Evolutionary conservation across 2,888 invertebrate genomes (phyloP).

Genomic region (Polyommatus iphigenia): DNA sequence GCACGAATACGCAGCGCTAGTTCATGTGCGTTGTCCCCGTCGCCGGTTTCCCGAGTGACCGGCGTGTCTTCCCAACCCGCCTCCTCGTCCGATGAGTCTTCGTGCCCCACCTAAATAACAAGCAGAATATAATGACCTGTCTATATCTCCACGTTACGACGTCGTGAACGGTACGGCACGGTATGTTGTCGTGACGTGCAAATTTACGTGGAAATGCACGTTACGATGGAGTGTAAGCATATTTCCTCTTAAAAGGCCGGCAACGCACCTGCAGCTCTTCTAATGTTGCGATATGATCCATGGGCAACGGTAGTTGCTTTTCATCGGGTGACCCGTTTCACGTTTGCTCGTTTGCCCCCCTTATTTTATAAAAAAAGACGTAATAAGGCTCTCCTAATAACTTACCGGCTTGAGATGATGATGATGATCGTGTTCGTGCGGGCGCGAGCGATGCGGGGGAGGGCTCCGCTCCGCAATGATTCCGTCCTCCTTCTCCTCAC

Average conservation of each 20-base stretch:
- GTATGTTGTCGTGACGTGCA: too few relatives aligned
- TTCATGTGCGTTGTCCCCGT: constrained; percentile 47
- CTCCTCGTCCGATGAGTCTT: constrained; percentile 70
- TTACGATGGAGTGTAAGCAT: too few relatives aligned
- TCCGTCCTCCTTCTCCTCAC: constrained; percentile 81
- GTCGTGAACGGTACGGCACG: too few relatives aligned
- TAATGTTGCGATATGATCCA: too few relatives aligned
- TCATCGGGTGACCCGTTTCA: too few relatives aligned
- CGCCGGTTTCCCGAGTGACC: constrained; percentile 29
- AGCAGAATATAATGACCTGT: neutral
- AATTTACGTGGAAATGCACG: too few relatives aligned
- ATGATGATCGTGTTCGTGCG: constrained; percentile 43
- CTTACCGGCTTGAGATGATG: constrained; percentile 54
- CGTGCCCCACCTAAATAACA: constrained; percentile 51
- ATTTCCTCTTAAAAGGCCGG: too few relatives aligned
- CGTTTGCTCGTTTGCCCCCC: too few relatives aligned
- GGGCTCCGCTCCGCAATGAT: constrained; percentile 55
- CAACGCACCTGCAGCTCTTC: too few relatives aligned
- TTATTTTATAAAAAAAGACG: too few relatives aligned
- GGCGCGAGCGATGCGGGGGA: constrained; percentile 53
- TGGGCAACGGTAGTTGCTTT: too few relatives aligned
- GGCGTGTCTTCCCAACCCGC: constrained; percentile 58
- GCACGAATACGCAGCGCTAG: constrained; percentile 57
- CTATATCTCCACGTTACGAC: too few relatives aligned
- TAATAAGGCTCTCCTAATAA: constrained; percentile 14